These are phyloP conservation scores for Coleophora flavipennella DNA, from an alignment of 2,888 invertebrate species.

Conservation along the genomic window DNA sequence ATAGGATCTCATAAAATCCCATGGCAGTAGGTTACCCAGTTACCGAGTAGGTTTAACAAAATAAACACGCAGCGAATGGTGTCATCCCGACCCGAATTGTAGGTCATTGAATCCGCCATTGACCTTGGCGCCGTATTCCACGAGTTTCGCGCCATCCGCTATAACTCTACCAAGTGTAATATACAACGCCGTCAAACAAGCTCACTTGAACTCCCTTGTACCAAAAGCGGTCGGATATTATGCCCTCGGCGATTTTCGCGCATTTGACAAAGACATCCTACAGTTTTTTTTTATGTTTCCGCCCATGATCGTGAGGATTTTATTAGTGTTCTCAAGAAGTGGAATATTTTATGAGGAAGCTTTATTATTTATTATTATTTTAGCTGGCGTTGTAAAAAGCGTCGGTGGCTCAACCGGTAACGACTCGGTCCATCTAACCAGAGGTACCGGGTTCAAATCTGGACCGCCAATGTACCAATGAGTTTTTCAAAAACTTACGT, in stretches of 20 bases:
- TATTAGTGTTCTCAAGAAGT: conserved; percentile 9
- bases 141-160: conserved; percentile 23
- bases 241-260: conserved; percentile 17
- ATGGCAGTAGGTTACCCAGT: too few relatives aligned
- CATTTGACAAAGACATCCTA: conserved; percentile 15
- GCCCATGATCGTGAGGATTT: conserved; percentile 9
- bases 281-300: conserved; percentile 11
- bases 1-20: too few relatives aligned
- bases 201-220: neutral
- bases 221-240: conserved; percentile 1
- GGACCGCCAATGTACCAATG: too few relatives aligned
- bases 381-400: conserved; percentile 3
- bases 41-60: too few relatives aligned
- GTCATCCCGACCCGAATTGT: conserved; percentile 4
- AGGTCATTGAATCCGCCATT: conserved; percentile 15
- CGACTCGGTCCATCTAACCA: too few relatives aligned
- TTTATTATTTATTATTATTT: conserved; percentile 3
- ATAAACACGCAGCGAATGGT: neutral
- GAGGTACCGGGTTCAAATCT: too few relatives aligned
- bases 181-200: neutral
- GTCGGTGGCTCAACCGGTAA: too few relatives aligned
- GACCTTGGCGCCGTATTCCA: conserved; percentile 28
- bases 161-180: conserved; percentile 8
- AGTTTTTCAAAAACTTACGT: too few relatives aligned
- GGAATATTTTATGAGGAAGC: conserved; percentile 1